A percentile compares a stretch with the other conserved stretches of the same genome.
phyloP scores from a whole-genome alignment of 2,888 invertebrate genomes.

The Andrena chrysosceles region DNA sequence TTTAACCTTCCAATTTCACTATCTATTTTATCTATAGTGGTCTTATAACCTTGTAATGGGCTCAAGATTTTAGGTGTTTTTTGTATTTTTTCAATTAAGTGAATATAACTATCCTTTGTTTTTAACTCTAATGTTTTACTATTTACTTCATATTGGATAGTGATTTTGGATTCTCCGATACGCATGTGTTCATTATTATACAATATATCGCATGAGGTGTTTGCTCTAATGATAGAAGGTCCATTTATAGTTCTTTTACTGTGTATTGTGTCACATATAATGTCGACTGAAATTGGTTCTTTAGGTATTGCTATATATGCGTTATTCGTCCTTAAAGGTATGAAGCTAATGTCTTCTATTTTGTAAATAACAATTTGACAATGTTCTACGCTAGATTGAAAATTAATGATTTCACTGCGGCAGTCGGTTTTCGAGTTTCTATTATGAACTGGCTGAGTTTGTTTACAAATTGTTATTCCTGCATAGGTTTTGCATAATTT shows the following conservation, averaged over 20 bases:
- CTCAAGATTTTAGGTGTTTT: not conserved
- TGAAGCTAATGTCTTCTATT: not conserved
- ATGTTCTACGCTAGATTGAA: not conserved
- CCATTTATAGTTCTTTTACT: not conserved
- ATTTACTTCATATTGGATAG: not conserved
- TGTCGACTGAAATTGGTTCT: not conserved
- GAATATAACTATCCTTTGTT: not conserved
- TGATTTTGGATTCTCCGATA: no score
- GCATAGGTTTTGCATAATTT: not conserved
- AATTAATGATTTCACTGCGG: not conserved
- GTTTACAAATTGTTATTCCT: constrained; percentile 3
- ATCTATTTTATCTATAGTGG: not conserved
- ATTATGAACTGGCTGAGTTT: not conserved
- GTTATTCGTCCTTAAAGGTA: not conserved
- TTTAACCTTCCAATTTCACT: not conserved
- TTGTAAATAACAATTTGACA: not conserved
- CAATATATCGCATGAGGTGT: not conserved
- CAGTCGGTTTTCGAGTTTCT: not conserved
- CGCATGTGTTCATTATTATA: not conserved
- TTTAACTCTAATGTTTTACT: not conserved
- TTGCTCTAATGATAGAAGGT: not conserved
- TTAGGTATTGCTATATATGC: not conserved
- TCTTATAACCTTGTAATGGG: not conserved
- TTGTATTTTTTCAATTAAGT: not conserved
- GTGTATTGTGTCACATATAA: not conserved